Conservation (phyloP, 2,797 vertebrate species). For the Carduelis carduelis region DNA sequence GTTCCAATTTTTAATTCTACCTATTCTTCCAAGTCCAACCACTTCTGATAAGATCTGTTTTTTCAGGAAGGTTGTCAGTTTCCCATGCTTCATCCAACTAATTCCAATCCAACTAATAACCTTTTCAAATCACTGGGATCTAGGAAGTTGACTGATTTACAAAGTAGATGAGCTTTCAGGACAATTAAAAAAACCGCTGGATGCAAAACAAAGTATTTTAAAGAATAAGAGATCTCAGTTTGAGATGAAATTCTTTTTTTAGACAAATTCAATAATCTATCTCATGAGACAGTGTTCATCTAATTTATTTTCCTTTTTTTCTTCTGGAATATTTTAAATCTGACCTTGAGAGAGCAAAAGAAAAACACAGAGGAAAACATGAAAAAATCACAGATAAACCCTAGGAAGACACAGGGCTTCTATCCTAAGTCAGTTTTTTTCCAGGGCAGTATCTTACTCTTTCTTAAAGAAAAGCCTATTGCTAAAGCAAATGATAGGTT, state of each 20-base stretch:
- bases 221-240: neutral
- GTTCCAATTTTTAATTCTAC: neutral
- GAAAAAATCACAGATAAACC: slow-evolving; percentile 32
- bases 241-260: neutral
- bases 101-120: neutral
- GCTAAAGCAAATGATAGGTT: neutral
- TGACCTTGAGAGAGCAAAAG: slow-evolving; percentile 8
- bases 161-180: neutral
- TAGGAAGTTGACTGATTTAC: neutral
- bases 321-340: neutral
- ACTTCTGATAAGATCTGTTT: neutral
- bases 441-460: neutral
- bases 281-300: neutral
- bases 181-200: neutral
- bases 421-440: slow-evolving; percentile 3
- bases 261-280: neutral
- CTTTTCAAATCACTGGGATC: neutral
- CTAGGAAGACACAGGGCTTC: neutral
- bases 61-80: neutral
- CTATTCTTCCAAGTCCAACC: neutral
- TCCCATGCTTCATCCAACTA: neutral
- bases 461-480: neutral
- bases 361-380: neutral
- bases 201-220: neutral
- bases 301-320: neutral